phyloP scores from a whole-genome alignment of 2,797 vertebrate genomes.

The Enoplosus armatus region DNA sequence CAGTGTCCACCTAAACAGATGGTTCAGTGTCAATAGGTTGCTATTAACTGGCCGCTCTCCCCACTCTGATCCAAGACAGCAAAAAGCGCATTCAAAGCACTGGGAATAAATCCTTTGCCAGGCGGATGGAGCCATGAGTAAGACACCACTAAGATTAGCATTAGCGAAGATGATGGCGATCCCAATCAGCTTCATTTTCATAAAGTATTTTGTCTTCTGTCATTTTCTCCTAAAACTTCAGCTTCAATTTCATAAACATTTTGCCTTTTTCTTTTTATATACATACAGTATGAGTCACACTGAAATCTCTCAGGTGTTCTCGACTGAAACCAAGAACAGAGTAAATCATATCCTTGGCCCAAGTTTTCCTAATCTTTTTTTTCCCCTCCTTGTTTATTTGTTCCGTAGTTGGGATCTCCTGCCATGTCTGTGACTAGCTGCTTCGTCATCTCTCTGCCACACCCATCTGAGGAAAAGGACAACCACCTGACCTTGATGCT shows the following conservation, averaged over 20 bases:
- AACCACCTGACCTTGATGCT: slow-evolving; percentile 81
- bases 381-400: slow-evolving; percentile 51
- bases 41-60: slow-evolving; percentile 93
- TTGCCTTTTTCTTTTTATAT: slow-evolving; percentile 19
- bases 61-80: slow-evolving; percentile 86
- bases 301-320: slow-evolving; percentile 32
- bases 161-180: slow-evolving; percentile 31
- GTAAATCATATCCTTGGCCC: slow-evolving; percentile 62
- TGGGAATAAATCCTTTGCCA: slow-evolving; percentile 65
- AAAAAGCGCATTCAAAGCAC: slow-evolving; percentile 81
- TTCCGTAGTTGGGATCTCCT: slow-evolving; percentile 73
- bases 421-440: slow-evolving; percentile 74
- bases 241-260: slow-evolving; percentile 19
- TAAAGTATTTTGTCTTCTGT: slow-evolving; percentile 16
- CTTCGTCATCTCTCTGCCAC: slow-evolving; percentile 82
- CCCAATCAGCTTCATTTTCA: slow-evolving; percentile 18
- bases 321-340: slow-evolving; percentile 16
- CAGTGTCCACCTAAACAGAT: slow-evolving; percentile 92
- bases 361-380: slow-evolving; percentile 16
- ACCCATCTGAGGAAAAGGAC: slow-evolving; percentile 81
- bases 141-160: slow-evolving; percentile 45
- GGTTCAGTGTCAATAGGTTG: slow-evolving; percentile 93
- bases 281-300: slow-evolving; percentile 33
- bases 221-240: slow-evolving; percentile 1
- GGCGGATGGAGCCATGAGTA: slow-evolving; percentile 42